Evolutionary conservation across 2,888 invertebrate species (phyloP), one percentile per base, ranked within the genome.

Genomic region (Lithophane ornitopus): DNA sequence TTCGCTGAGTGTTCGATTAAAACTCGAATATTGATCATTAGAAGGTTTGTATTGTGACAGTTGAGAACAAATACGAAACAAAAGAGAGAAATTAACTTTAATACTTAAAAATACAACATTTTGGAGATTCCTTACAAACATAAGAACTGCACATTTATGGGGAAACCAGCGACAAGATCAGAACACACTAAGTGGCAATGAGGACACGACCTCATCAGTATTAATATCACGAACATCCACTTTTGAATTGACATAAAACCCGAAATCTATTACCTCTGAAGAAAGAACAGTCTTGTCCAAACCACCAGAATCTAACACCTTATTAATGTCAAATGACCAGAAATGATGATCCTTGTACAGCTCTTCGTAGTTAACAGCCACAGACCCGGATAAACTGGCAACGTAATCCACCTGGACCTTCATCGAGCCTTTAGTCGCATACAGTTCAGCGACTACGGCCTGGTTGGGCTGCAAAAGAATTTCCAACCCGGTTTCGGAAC

Each of bases 331-430:
- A 4, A 90, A 41, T 1, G 87, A 86, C 91, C 91, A 93, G 89
- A 92, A 93, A 70, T 91, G 89, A 74, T 93, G 93, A 26, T 83
- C 90, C 41, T 89, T 89, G 81, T 82, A 90, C 3, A 59, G 41
- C 0, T 84, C 67, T 0, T 54, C 68, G 70, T 90, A 93, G 75
- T 92, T 92, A 1, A 86, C 84, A 28, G 90, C 91, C 0, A 89
- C 84, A 3, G 54, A 14, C 6, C 94, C 94, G 0, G 74, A 63
- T 58, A 93, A 66, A 67, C 68, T 89, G 22, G 91, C 89, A 19
- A 85, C 87, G 59, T 90, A 94, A 19, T 90, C 89, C 3, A 94
- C 80, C 52, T 91, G 80, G 4, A 93, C 75, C 8, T 85, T 78
- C 70, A 92, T 86, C 0, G 76, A 76, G 0, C 87, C 89, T 59